These are phyloP conservation scores for Typhlichthys eigenmanni DNA, from an alignment of 2,797 vertebrate species.

Conservation along the genomic window DNA sequence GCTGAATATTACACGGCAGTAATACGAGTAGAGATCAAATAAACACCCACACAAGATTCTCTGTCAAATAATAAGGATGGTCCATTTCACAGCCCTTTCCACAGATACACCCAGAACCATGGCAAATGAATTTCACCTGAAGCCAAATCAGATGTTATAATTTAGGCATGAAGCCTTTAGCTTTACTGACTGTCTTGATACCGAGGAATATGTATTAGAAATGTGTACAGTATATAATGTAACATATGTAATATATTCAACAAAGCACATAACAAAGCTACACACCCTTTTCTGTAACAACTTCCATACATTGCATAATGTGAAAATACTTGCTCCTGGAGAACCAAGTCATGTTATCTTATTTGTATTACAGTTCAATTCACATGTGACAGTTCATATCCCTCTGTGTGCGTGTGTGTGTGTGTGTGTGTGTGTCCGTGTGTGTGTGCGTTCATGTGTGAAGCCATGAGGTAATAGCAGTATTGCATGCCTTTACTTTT, in stretches of 20 bases:
- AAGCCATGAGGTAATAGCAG: constrained; percentile 44
- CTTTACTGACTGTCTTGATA: not conserved
- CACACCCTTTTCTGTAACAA: too few relatives aligned
- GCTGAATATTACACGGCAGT: constrained; percentile 14
- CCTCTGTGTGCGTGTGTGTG: not conserved
- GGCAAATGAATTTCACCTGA: constrained; percentile 31
- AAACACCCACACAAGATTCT: constrained; percentile 16
- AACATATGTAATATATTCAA: too few relatives aligned
- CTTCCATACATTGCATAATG: too few relatives aligned
- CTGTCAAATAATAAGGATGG: constrained; percentile 20
- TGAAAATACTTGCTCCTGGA: too few relatives aligned
- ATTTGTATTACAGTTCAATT: not conserved
- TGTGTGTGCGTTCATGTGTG: constrained; percentile 13
- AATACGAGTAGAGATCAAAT: constrained; percentile 8
- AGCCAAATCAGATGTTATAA: constrained; percentile 41
- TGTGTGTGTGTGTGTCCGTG: constrained; percentile 1
- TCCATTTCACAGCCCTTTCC: constrained; percentile 16
- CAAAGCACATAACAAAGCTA: too few relatives aligned
- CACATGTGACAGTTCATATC: not conserved
- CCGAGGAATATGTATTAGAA: not conserved
- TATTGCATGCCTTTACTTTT: constrained; percentile 35
- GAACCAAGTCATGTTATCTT: not conserved
- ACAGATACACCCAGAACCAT: constrained; percentile 23
- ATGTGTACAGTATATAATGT: not conserved
- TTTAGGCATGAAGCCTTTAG: not conserved